Conservation (phyloP, 2,888 invertebrate genomes). For the Scrobipalpa costella region DNA sequence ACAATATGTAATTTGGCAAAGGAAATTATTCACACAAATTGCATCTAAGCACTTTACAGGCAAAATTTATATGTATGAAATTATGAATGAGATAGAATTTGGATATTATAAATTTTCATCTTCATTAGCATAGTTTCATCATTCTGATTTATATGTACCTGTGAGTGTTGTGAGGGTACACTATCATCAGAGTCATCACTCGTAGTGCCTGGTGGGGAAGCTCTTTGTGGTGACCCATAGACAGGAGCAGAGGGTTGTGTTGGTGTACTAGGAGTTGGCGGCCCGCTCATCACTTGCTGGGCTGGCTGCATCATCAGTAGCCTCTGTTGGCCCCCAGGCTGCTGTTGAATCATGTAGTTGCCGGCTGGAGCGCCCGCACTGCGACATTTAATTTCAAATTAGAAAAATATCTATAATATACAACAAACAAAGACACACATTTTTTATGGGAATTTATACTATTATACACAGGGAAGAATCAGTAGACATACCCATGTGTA, state of each 20-base stretch:
- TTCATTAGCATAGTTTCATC: background rate
- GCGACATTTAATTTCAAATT: constrained; percentile 41
- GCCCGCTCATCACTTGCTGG: constrained; percentile 75
- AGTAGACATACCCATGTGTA: constrained; percentile 61
- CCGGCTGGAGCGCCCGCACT: constrained; percentile 80
- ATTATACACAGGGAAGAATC: too few relatives aligned
- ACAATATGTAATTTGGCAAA: background rate
- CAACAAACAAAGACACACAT: too few relatives aligned
- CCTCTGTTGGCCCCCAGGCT: constrained; percentile 78
- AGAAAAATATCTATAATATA: constrained; percentile 28
- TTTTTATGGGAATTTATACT: too few relatives aligned
- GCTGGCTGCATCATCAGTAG: constrained; percentile 79
- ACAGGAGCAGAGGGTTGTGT: constrained; percentile 63
- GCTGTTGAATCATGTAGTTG: constrained; percentile 82
- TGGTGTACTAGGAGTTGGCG: constrained; percentile 70
- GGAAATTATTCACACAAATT: background rate
- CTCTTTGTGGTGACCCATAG: constrained; percentile 82
- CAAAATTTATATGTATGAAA: background rate
- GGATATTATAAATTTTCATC: background rate
- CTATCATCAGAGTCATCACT: constrained; percentile 95
- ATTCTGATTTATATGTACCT: constrained; percentile 51
- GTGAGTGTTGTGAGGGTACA: constrained; percentile 83
- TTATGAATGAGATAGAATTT: too few relatives aligned
- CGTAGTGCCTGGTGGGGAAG: constrained; percentile 87
- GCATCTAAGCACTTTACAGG: too few relatives aligned